Conservation (phyloP, 2,888 invertebrate species). For the Aphrophora alni region DNA sequence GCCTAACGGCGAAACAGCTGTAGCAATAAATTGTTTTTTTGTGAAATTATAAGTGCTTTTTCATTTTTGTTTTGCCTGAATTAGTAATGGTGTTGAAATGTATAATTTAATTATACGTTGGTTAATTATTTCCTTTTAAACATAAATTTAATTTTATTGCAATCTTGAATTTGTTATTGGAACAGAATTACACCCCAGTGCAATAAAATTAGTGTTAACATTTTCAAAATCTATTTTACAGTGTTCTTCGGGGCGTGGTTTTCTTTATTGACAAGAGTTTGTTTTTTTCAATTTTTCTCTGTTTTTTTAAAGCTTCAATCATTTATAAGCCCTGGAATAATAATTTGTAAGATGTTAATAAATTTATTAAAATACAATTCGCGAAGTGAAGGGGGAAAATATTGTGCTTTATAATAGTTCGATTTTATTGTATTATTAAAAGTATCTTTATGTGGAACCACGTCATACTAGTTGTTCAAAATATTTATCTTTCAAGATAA, state of each 20-base stretch:
- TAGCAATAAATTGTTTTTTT: too few relatives aligned
- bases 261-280: background rate
- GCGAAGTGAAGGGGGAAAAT: background rate
- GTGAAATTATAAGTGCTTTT: too few relatives aligned
- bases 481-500: background rate
- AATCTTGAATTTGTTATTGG: background rate
- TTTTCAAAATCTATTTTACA: background rate
- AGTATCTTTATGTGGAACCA: background rate
- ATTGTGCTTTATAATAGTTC: background rate
- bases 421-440: background rate
- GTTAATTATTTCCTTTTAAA: too few relatives aligned
- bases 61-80: too few relatives aligned
- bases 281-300: too few relatives aligned
- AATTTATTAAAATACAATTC: background rate
- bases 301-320: too few relatives aligned
- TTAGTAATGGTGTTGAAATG: too few relatives aligned
- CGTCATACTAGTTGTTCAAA: background rate
- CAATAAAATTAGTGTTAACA: background rate
- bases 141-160: background rate
- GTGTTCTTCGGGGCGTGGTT: background rate
- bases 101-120: too few relatives aligned
- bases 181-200: background rate
- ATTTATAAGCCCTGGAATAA: too few relatives aligned
- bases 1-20: too few relatives aligned
- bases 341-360: too few relatives aligned